Evolutionary conservation across 2,113 vertebrate genomes (phyloP).

Genomic region (Microcebus tavaratra): DNA sequence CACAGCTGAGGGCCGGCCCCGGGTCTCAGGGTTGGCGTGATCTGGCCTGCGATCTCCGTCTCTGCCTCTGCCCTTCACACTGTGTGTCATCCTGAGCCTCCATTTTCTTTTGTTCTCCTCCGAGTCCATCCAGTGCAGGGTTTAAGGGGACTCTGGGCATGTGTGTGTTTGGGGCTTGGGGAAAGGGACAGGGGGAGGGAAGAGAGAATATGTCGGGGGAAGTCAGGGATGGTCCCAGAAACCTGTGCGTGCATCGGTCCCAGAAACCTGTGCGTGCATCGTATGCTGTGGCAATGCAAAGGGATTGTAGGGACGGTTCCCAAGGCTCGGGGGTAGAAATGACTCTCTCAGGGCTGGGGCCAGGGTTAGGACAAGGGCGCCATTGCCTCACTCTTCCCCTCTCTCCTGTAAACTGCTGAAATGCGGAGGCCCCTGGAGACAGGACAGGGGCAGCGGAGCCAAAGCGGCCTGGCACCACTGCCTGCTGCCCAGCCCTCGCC

Average conservation of each 20-base stretch:
- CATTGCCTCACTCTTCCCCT: background rate
- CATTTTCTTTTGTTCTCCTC: background rate
- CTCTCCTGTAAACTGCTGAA: background rate
- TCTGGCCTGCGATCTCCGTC: background rate
- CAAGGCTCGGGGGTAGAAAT: background rate
- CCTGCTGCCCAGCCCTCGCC: background rate
- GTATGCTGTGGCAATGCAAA: rapidly evolving
- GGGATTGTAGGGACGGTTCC: rapidly evolving
- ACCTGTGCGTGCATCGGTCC: rapidly evolving
- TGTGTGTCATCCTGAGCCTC: background rate
- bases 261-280: rapidly evolving
- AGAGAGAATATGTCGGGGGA: background rate
- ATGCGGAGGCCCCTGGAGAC: background rate
- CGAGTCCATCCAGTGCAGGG: background rate
- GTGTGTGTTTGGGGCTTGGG: background rate
- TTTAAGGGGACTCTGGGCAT: background rate
- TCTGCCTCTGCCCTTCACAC: background rate
- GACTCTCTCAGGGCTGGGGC: background rate
- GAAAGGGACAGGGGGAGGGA: background rate
- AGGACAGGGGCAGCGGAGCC: background rate
- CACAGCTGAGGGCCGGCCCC: background rate
- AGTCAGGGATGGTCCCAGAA: background rate
- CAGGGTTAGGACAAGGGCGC: background rate
- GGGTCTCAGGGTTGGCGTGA: background rate
- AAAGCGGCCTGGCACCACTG: rapidly evolving